These are phyloP conservation scores for Lasioglossum malachurum DNA, from an alignment of 2,888 invertebrate species.

Conservation along the genomic window DNA sequence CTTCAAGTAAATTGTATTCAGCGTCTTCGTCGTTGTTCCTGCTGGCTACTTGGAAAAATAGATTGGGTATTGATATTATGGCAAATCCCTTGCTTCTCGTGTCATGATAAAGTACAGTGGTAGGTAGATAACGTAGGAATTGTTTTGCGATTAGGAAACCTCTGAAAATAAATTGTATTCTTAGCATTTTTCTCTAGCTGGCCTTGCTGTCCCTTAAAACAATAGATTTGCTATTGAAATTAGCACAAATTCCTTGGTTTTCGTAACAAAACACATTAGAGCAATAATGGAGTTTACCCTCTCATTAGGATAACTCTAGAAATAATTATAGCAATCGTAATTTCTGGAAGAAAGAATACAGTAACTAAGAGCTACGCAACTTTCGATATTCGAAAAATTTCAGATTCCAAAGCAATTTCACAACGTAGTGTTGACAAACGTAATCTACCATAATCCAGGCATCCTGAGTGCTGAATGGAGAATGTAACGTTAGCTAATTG, in stretches of 20 bases:
- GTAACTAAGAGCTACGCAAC: background rate
- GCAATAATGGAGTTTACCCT: too few species aligned
- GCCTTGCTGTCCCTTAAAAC: too few species aligned
- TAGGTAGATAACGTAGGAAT: too few species aligned
- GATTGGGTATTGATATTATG: background rate
- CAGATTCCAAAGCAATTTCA: background rate
- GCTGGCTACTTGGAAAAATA: background rate
- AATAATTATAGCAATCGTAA: too few species aligned
- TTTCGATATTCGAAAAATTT: background rate
- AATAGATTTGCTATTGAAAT: too few species aligned
- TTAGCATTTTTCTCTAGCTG: too few species aligned
- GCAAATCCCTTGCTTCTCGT: too few species aligned
- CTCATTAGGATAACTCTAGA: too few species aligned
- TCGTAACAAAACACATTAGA: background rate
- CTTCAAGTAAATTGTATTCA: background rate
- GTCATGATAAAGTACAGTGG: too few species aligned
- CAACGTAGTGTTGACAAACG: background rate
- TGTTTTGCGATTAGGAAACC: too few species aligned
- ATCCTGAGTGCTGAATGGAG: background rate
- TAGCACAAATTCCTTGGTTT: too few species aligned
- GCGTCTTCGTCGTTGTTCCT: background rate
- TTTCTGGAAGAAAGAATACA: background rate
- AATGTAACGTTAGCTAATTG: conserved; percentile 16
- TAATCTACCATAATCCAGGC: background rate
- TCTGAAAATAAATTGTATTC: too few species aligned